A percentile compares a stretch with the other conserved stretches of the same genome.
phyloP scores from a whole-genome alignment of 2,797 vertebrate genomes.

The Darevskia nairensis region DNA sequence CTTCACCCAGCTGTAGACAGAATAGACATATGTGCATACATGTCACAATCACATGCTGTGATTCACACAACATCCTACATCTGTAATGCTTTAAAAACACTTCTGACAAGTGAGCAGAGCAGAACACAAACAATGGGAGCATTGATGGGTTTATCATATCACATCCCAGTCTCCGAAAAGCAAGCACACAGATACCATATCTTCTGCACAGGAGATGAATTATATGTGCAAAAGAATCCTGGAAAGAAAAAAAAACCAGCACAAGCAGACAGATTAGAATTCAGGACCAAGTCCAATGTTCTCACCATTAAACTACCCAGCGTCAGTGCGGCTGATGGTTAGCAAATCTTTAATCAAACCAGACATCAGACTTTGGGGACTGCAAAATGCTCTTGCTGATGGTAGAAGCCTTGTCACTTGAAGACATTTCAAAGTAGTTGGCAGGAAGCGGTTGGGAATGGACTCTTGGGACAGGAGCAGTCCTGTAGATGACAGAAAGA shows the following conservation, averaged over 20 bases:
- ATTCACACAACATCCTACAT: neutral
- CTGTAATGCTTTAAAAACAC: neutral
- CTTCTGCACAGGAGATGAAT: neutral
- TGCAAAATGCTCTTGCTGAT: slow-evolving; percentile 19
- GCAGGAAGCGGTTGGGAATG: slow-evolving; percentile 6
- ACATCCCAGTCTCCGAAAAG: neutral
- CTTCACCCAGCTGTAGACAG: neutral
- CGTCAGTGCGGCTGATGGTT: neutral
- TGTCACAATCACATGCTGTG: neutral
- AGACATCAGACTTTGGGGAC: neutral
- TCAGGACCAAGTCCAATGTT: neutral
- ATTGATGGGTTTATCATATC: neutral
- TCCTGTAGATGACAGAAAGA: slow-evolving; percentile 35
- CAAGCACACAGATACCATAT: neutral
- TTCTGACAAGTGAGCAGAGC: neutral
- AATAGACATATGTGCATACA: neutral
- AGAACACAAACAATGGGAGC: neutral
- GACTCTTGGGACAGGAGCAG: neutral
- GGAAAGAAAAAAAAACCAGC: neutral
- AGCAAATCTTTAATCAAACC: slow-evolving; percentile 21
- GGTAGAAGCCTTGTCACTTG: slow-evolving; percentile 3
- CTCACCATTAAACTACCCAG: neutral
- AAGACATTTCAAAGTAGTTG: neutral
- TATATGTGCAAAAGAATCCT: neutral
- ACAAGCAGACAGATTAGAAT: neutral